A percentile compares a stretch with the other conserved stretches of the same genome.
phyloP scores from a whole-genome alignment of 2,888 invertebrate genomes.

The Strigamia transsilvanica region DNA sequence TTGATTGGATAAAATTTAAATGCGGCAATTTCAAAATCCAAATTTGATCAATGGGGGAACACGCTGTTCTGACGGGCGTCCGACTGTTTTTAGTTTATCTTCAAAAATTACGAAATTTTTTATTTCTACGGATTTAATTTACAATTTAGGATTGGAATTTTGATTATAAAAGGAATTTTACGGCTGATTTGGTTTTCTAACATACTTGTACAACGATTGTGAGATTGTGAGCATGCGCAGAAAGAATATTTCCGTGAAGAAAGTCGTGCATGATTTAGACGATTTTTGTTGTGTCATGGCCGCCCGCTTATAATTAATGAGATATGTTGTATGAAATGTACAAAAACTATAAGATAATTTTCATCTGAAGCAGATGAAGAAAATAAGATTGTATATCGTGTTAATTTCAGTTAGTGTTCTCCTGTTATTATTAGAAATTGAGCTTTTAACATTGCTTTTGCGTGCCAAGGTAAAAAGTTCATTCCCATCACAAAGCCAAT shows the following conservation, averaged over 20 bases:
- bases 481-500: not conserved
- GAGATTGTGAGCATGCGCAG: too few relatives aligned
- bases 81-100: too few relatives aligned
- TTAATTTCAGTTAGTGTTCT: slow-evolving; percentile 1
- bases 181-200: too few relatives aligned
- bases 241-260: too few relatives aligned
- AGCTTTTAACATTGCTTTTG: slow-evolving; percentile 22
- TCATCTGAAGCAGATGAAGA: slow-evolving; percentile 1
- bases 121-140: too few relatives aligned
- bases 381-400: not conserved
- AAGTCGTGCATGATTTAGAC: too few relatives aligned
- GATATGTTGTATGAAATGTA: not conserved
- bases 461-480: not conserved
- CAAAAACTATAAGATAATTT: not conserved
- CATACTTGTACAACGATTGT: too few relatives aligned
- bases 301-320: not conserved
- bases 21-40: not conserved
- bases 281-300: too few relatives aligned
- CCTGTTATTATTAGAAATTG: slow-evolving; percentile 1
- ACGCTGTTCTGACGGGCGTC: too few relatives aligned
- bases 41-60: not conserved
- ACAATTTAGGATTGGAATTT: too few relatives aligned
- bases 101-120: too few relatives aligned
- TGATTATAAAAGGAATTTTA: too few relatives aligned
- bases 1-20: not conserved